Percentiles rank a stretch among this genome's conserved stretches.
phyloP scores from a whole-genome alignment of 2,888 invertebrate species.

The Tholera decimalis region DNA sequence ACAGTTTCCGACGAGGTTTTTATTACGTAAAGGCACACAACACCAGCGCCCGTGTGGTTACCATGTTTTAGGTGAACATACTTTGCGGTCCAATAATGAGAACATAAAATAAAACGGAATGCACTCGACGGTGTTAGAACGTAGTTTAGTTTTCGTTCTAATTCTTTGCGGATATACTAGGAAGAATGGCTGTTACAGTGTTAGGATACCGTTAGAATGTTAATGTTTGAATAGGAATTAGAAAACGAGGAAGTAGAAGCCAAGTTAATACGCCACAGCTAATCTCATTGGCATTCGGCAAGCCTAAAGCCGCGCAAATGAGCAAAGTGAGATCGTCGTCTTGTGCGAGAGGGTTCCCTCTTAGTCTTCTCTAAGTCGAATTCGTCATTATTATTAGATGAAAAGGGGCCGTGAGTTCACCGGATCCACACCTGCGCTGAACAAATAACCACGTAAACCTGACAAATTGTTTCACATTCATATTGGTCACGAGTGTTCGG shows the following conservation, averaged over 20 bases:
- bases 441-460: constrained; percentile 89
- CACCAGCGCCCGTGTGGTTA: constrained; percentile 18
- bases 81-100: constrained; percentile 56
- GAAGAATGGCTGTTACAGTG: constrained; percentile 3
- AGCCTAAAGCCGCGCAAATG: constrained; percentile 75
- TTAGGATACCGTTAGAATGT: constrained; percentile 3
- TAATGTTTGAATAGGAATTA: not conserved
- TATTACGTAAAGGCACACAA: constrained; percentile 12
- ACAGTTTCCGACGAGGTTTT: not conserved
- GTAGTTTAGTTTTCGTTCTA: constrained; percentile 39
- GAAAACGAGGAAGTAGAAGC: constrained; percentile 5
- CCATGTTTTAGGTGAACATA: constrained; percentile 44
- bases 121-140: constrained; percentile 39
- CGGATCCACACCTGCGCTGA: constrained; percentile 83
- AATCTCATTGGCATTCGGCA: constrained; percentile 64
- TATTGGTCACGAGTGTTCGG: constrained; percentile 80
- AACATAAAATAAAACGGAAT: constrained; percentile 56
- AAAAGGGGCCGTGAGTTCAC: constrained; percentile 74
- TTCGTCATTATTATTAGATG: constrained; percentile 88
- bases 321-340: constrained; percentile 69
- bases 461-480: constrained; percentile 89
- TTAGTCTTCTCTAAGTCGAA: constrained; percentile 86
- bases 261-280: constrained; percentile 18
- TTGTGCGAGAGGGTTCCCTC: constrained; percentile 62
- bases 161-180: constrained; percentile 24